Percentiles rank a stretch among this genome's conserved stretches.
Conservation (phyloP, 2,888 invertebrate species). For the Dryocosmus kuriphilus region DNA sequence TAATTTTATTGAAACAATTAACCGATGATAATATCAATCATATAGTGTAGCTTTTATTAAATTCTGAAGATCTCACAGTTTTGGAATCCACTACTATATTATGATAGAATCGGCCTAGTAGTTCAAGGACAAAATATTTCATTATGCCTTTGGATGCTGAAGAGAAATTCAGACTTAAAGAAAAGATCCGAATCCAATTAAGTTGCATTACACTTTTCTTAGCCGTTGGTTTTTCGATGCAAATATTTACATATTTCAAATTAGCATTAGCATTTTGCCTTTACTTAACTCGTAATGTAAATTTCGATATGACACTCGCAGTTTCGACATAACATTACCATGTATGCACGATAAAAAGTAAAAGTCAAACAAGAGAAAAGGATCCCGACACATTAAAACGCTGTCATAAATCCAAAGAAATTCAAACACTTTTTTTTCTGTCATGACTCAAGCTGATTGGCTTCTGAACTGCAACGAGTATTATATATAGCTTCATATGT, state of each 20-base stretch:
- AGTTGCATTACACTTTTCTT: not conserved
- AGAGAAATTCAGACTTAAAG: too few relatives aligned
- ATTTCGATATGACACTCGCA: not conserved
- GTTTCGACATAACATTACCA: not conserved
- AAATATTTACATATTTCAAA: constrained; percentile 5
- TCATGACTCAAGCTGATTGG: not conserved
- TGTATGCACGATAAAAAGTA: constrained; percentile 1
- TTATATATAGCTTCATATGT: not conserved
- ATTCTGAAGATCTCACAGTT: too few relatives aligned
- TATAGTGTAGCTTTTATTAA: too few relatives aligned
- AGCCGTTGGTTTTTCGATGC: not conserved
- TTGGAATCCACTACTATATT: too few relatives aligned
- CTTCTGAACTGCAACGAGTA: not conserved
- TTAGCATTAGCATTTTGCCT: not conserved
- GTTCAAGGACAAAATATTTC: not conserved
- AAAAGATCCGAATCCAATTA: too few relatives aligned
- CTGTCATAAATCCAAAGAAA: constrained; percentile 8
- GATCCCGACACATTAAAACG: not conserved
- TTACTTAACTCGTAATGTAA: not conserved
- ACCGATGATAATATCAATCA: too few relatives aligned
- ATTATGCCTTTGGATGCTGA: too few relatives aligned
- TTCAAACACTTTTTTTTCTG: not conserved
- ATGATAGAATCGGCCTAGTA: too few relatives aligned
- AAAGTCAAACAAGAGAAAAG: not conserved
- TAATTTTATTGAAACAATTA: too few relatives aligned